phyloP scores from a whole-genome alignment of 2,113 vertebrate genomes.

The Myrmecophaga tridactyla region DNA sequence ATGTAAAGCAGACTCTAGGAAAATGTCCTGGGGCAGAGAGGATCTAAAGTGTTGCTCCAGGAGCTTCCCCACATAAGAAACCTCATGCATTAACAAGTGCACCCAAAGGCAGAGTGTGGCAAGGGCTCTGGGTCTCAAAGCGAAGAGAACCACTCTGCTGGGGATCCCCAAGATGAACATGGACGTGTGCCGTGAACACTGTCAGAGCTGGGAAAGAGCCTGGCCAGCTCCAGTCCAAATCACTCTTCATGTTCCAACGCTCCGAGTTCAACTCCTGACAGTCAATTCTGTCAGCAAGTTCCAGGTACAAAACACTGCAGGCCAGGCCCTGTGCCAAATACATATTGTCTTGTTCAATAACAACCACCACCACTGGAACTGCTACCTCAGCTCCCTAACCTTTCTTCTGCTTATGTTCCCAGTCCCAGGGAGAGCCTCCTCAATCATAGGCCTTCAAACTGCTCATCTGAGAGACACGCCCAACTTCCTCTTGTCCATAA shows the following conservation, averaged over 20 bases:
- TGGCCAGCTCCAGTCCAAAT: neutral
- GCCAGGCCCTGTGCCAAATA: too few species aligned
- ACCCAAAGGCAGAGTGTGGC: neutral
- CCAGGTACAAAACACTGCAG: neutral
- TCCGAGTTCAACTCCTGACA: neutral
- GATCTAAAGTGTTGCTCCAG: too few species aligned
- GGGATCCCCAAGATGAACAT: neutral
- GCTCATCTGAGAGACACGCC: neutral
- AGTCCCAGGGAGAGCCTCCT: neutral
- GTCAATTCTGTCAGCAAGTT: neutral
- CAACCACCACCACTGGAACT: too few species aligned
- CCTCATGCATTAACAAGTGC: accelerated
- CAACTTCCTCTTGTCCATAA: neutral
- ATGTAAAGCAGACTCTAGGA: neutral
- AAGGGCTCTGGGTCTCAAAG: neutral
- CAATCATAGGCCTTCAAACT: neutral
- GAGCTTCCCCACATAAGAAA: neutral
- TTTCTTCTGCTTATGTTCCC: neutral
- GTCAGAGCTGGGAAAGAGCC: accelerated
- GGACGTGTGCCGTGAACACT: neutral
- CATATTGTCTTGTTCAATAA: too few species aligned
- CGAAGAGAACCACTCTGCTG: accelerated
- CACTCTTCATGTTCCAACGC: neutral
- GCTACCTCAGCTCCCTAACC: neutral
- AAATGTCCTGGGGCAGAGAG: neutral